Conservation (phyloP, 2,797 vertebrate species). For the Lutjanus argentimaculatus region DNA sequence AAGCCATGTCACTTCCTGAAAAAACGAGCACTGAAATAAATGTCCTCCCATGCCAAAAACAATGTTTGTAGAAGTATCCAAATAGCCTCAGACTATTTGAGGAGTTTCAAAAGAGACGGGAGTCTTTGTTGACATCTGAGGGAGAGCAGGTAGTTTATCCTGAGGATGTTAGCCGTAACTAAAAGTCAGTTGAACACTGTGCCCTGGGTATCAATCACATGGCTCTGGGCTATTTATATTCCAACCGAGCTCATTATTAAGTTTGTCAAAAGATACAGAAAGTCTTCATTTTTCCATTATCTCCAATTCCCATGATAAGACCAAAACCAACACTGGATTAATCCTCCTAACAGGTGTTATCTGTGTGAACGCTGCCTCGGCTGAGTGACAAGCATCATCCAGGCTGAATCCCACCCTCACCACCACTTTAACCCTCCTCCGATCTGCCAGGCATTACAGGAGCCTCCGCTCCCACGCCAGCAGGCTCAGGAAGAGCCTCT, state of each 20-base stretch:
- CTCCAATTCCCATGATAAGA: too few species aligned
- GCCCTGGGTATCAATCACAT: neutral
- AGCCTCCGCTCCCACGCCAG: too few species aligned
- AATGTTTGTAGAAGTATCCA: conserved; percentile 67
- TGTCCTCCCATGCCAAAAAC: conserved; percentile 20
- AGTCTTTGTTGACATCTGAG: conserved; percentile 50
- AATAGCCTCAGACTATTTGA: conserved; percentile 73
- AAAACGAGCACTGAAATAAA: conserved; percentile 41
- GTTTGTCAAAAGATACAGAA: conserved; percentile 15
- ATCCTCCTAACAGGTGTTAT: neutral
- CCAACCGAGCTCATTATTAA: neutral
- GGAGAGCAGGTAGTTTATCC: conserved; percentile 54
- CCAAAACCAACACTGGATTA: neutral
- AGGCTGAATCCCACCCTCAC: too few species aligned
- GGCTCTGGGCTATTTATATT: conserved; percentile 38
- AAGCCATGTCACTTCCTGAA: conserved; percentile 78
- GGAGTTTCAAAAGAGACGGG: conserved; percentile 27
- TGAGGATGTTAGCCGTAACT: conserved; percentile 48
- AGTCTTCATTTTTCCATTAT: neutral
- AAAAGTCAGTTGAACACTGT: conserved; percentile 31
- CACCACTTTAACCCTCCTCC: too few species aligned
- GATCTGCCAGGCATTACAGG: too few species aligned
- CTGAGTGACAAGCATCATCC: too few species aligned
- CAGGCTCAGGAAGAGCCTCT: too few species aligned
- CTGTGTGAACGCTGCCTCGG: too few species aligned